Base-by-base conservation (phyloP, 1,140 invertebrate genomes). In the Ptiloglossa arizonensis region DNA sequence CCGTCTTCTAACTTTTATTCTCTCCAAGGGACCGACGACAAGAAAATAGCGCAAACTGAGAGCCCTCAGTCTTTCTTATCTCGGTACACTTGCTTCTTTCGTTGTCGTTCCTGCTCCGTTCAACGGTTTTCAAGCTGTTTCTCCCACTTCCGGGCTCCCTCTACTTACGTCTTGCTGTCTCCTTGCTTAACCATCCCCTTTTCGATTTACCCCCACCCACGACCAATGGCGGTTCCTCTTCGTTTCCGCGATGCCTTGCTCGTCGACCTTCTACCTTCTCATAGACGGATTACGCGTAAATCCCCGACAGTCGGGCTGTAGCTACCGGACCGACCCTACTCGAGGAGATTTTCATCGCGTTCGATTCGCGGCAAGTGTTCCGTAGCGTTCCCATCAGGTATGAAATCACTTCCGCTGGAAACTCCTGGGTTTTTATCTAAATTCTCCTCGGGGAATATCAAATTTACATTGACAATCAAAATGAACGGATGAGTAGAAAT, bases 1-100 rank as follows among this genome's bases (percentile, higher is more conserved):
- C 48, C 52, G 57, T 81, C 56, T 72, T 81, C 81, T 74, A 90
- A 90, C 86, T 91, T 89, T 89, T 86, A 89, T 90, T 89, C 83
- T 86, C 86, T 89, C 85, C 24, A n/a, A 52, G 85, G 83, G 81
- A 85, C 79, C 59, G 68, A 71, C 56, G 80, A 89, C 88, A 86
- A 87, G 82, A 88, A 89, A 90, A 88, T 89, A 86, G 84, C 82
- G 80, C 83, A 80, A 88, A 86, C 74, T 76, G 79, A 83, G 82
- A 73, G 82, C 62, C 74, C 68, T 75, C 81, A 67, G 69, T 82
- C 76, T 84, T 79, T 71, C 74, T 82, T 81, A 83, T 79, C 84
- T 79, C 69, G 74, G 44, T 86, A 81, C 67, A 80, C 81, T 83
- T 70, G 76, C 69, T 80, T 19, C 66, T 59, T 60, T 83, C 67